phyloP scores from a whole-genome alignment of 2,113 vertebrate genomes.

The Hyperoodon ampullatus region DNA sequence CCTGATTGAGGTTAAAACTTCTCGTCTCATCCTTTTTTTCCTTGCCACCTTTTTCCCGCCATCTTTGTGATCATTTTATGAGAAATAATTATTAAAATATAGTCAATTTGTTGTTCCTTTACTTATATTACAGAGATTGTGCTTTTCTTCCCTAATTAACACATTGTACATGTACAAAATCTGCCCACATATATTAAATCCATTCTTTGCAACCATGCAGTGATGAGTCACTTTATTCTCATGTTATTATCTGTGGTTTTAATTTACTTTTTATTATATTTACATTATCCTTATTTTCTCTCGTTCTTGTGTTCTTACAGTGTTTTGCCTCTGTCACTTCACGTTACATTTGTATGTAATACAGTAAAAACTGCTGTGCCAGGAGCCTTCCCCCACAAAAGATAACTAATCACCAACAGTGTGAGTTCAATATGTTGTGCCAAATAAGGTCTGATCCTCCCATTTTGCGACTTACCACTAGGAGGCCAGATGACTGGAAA shows the following conservation, averaged over 20 bases:
- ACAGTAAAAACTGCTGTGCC: background rate
- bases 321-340: background rate
- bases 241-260: background rate
- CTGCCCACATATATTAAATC: background rate
- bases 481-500: background rate
- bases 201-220: background rate
- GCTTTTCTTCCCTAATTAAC: constrained; percentile 44
- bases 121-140: background rate
- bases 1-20: constrained; percentile 5
- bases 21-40: constrained; percentile 35
- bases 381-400: background rate
- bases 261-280: background rate
- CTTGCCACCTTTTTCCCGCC: background rate
- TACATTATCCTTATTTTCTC: background rate
- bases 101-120: constrained; percentile 6
- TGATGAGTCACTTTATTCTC: background rate
- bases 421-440: background rate
- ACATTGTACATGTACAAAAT: background rate
- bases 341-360: background rate
- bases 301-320: background rate
- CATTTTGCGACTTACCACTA: background rate
- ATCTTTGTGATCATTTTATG: constrained; percentile 41
- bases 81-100: constrained; percentile 34
- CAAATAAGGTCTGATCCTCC: background rate
- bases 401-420: background rate